Evolutionary conservation across 2,113 vertebrate species (phyloP).

Genomic region (Cervus canadensis): DNA sequence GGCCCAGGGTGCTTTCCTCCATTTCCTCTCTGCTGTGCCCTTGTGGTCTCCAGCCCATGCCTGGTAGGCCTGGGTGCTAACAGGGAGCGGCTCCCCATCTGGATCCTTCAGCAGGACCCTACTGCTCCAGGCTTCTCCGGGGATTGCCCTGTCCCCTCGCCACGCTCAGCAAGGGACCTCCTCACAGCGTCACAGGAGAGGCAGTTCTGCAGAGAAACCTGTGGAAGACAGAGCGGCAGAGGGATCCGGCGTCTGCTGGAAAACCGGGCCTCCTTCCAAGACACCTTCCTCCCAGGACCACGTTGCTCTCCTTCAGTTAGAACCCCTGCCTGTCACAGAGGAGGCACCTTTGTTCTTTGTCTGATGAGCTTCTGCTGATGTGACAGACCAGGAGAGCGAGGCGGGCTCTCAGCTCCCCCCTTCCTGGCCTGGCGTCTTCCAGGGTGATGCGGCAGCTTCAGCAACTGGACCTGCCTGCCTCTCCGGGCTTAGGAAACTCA

Average conservation of each 20-base stretch:
- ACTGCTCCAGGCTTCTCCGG: background rate
- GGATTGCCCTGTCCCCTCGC: background rate
- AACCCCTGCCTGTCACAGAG: background rate
- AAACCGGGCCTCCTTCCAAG: background rate
- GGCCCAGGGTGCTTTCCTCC: background rate
- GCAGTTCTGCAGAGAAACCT: background rate
- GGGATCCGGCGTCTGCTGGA: background rate
- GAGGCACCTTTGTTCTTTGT: background rate
- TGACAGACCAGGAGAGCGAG: background rate
- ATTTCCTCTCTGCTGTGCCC: background rate
- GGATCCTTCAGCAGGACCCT: no score
- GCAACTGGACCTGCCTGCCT: background rate
- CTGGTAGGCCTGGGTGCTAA: background rate
- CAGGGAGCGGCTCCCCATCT: background rate
- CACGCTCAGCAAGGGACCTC: background rate
- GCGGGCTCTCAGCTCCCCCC: background rate
- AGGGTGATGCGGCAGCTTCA: background rate
- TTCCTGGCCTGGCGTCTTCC: background rate
- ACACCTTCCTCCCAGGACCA: conserved; percentile 45
- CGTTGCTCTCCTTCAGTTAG: background rate
- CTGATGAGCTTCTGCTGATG: background rate
- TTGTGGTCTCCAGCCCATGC: background rate
- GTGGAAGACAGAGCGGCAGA: background rate
- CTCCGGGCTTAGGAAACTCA: background rate
- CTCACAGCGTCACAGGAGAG: background rate